Percentiles rank a stretch among this genome's conserved stretches.
Conservation (phyloP, 2,888 invertebrate species). For the Bombylius major region DNA sequence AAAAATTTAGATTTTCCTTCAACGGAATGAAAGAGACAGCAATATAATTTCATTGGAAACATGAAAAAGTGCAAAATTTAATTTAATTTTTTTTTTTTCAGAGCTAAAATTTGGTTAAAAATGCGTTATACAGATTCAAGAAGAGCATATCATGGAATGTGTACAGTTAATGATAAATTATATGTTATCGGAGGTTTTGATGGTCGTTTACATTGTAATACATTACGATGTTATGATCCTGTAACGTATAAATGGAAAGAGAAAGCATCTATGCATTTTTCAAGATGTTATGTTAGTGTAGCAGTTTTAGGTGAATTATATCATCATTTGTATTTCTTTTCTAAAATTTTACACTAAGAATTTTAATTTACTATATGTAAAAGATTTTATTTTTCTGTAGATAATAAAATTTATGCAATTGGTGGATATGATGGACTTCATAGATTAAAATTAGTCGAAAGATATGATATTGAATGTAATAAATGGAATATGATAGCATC, state of each 20-base stretch:
- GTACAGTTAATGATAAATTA: slow-evolving; percentile 53
- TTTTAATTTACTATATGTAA: background rate
- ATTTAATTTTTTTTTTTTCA: slow-evolving; percentile 21
- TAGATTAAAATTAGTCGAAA: slow-evolving; percentile 64
- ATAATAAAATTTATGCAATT: slow-evolving; percentile 64
- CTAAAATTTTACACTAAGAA: too few species aligned
- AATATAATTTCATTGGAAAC: too few species aligned
- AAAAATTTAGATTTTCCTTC: too few species aligned
- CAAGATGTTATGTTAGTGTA: slow-evolving; percentile 67
- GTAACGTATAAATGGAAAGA: slow-evolving; percentile 61
- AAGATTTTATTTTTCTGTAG: slow-evolving; percentile 22
- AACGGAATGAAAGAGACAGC: too few species aligned
- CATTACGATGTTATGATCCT: slow-evolving; percentile 69
- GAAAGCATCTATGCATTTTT: slow-evolving; percentile 68
- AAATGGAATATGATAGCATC: slow-evolving; percentile 66
- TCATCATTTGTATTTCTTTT: background rate
- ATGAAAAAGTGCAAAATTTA: too few species aligned
- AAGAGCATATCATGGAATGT: slow-evolving; percentile 68
- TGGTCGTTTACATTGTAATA: slow-evolving; percentile 63
- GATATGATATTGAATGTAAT: slow-evolving; percentile 61
- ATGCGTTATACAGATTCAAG: slow-evolving; percentile 56
- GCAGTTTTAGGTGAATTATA: slow-evolving; percentile 45
- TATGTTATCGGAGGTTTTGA: slow-evolving; percentile 77
- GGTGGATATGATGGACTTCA: slow-evolving; percentile 71
- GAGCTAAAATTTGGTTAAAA: slow-evolving; percentile 65